Base-by-base conservation (phyloP, 1,140 invertebrate species). In the Olivierus martensii region DNA sequence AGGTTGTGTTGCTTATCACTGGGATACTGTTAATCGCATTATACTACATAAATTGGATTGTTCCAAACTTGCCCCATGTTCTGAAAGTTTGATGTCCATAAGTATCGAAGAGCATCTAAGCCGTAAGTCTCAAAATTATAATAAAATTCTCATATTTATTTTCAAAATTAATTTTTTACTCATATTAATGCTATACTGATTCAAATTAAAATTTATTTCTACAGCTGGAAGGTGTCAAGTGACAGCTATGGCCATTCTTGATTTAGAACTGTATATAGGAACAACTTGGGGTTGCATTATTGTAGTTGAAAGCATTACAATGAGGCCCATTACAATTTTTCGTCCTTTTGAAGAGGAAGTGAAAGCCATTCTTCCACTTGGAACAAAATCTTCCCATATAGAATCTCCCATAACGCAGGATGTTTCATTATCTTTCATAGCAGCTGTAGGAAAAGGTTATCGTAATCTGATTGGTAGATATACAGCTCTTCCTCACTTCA, bases 261-360 rank as follows among this genome's bases (percentile, higher is more conserved):
- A 78, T 44, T 76, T 77, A 49, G 77, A 82, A 53, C 68, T 92
- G 9, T 91, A 89, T 64, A 82, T 90, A 49, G 90, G 89, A 37
- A 93, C 89, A 2, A 86, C 83, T 2, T 90, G 87, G 84, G 90
- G 90, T 9, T 91, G 88, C 64, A 73, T 94, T 35, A 83, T 93
- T 17, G 82, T 93, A 1, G 86, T 84, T 3, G 86, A 89, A 66
- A 76, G 80, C 36, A 74, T 76, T 42, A 79, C 83, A 3, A 71
- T 94, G 51, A 72, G 84, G 18, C 90, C 89, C 0, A 80, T 92
- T 34, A 90, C 87, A 1, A 84, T 92, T 14, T 93, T 92, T 67
- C 72, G 88, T 48, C 89, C 89, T 1, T 90, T 87, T 62, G 84
- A 89, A 66, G 83, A 86, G 60, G 85, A 91, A 67, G 84, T 84